A percentile compares a stretch with the other conserved stretches of the same genome.
Evolutionary conservation across 2,888 invertebrate genomes (phyloP).

Genomic region (Chymomyza amoena): DNA sequence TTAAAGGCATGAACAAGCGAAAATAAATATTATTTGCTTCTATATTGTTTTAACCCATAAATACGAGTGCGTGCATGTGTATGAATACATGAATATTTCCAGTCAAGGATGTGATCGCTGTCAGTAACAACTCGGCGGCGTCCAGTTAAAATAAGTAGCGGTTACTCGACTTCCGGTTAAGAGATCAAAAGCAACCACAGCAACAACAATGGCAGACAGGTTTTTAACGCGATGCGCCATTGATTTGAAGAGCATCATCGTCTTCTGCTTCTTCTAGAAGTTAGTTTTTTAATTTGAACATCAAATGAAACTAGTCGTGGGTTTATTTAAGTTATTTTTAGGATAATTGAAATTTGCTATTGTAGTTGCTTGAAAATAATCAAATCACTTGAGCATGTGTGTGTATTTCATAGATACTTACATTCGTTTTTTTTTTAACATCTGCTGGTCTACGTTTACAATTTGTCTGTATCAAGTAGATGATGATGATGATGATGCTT

Average conservation of each 20-base stretch:
- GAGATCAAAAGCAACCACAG: constrained; percentile 14
- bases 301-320: constrained; percentile 37
- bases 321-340: constrained; percentile 28
- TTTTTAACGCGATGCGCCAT: constrained; percentile 11
- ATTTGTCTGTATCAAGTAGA: not conserved
- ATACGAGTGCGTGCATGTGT: not conserved
- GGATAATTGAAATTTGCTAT: not conserved
- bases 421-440: not conserved
- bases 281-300: constrained; percentile 27
- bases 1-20: no score
- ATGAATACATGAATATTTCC: not conserved
- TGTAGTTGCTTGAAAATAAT: constrained; percentile 47
- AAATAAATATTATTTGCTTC: not conserved
- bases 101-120: constrained; percentile 32
- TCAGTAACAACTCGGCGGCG: constrained; percentile 12
- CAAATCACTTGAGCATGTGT: constrained; percentile 40
- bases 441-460: not conserved
- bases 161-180: constrained; percentile 30
- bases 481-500: not conserved
- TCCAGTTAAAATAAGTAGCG: not conserved
- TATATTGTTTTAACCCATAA: not conserved
- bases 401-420: not conserved
- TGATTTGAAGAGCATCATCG: not conserved
- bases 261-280: constrained; percentile 4
- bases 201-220: constrained; percentile 17